phyloP scores from a whole-genome alignment of 2,113 vertebrate species.

The Cyprinodon tularosa region DNA sequence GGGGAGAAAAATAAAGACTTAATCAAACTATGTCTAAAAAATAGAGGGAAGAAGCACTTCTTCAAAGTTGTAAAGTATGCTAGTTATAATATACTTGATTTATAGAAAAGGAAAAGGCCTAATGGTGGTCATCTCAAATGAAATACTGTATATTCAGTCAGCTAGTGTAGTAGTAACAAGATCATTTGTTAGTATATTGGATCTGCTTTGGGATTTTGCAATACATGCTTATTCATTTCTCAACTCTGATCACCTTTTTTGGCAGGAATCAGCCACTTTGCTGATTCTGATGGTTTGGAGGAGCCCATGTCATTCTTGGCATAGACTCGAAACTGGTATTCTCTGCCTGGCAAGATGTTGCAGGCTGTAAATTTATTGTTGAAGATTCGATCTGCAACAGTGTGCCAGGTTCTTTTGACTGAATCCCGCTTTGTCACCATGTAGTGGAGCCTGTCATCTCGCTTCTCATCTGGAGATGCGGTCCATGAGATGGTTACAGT shows the following conservation, averaged over 20 bases:
- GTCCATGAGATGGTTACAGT: conserved; percentile 90
- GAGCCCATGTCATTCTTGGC: conserved; percentile 88
- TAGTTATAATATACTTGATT: neutral
- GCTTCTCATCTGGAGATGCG: conserved; percentile 86
- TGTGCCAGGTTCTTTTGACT: conserved; percentile 78
- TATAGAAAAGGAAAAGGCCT: neutral
- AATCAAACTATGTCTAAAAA: neutral
- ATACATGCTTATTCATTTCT: neutral
- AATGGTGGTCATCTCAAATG: neutral
- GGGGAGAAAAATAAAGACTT: neutral
- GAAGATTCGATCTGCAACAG: conserved; percentile 84
- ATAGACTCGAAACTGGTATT: conserved; percentile 90
- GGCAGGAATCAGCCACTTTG: conserved; percentile 82
- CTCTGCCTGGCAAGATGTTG: conserved; percentile 84
- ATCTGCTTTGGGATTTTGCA: neutral
- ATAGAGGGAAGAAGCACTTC: neutral
- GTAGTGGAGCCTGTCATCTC: conserved; percentile 83
- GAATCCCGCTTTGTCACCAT: conserved; percentile 85
- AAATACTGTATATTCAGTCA: neutral
- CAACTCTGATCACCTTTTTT: conserved; percentile 77
- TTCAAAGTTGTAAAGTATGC: neutral
- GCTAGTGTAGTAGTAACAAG: neutral
- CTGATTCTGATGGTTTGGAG: conserved; percentile 85
- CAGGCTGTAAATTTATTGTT: conserved; percentile 89
- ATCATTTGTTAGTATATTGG: neutral